A percentile compares a stretch with the other conserved stretches of the same genome.
Conservation (phyloP, 2,888 invertebrate species). For the Gymnoscelis rufifasciata region DNA sequence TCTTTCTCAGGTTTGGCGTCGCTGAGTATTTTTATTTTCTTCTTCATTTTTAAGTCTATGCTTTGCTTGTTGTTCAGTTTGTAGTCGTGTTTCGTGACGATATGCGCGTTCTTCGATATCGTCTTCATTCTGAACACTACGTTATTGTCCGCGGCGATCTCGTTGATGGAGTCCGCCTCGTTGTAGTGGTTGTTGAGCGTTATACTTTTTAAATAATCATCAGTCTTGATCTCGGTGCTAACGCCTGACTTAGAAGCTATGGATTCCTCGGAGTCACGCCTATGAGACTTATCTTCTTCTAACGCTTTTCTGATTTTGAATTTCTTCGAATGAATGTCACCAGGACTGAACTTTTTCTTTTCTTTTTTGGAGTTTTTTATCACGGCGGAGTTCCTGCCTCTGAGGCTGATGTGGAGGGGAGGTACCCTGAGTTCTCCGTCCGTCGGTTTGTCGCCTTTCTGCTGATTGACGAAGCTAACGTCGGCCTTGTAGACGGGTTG, state of each 20-base stretch:
- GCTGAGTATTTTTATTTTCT: constrained; percentile 60
- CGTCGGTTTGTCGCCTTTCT: constrained; percentile 67
- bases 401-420: constrained; percentile 91
- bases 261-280: constrained; percentile 58
- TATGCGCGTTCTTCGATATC: constrained; percentile 71
- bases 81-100: constrained; percentile 71
- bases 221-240: constrained; percentile 62
- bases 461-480: constrained; percentile 83
- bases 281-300: constrained; percentile 60
- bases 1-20: constrained; percentile 60
- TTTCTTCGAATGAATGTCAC: constrained; percentile 75
- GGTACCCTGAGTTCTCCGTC: constrained; percentile 90
- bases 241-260: constrained; percentile 55
- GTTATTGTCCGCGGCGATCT: constrained; percentile 63
- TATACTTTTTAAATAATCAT: constrained; percentile 63
- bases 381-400: constrained; percentile 91
- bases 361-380: constrained; percentile 88
- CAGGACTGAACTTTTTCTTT: constrained; percentile 76
- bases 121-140: constrained; percentile 72
- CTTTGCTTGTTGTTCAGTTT: constrained; percentile 59
- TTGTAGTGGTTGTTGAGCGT: constrained; percentile 63
- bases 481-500: constrained; percentile 89
- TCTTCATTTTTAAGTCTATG: constrained; percentile 64
- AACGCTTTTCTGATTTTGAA: constrained; percentile 70
- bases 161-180: constrained; percentile 59